These are phyloP conservation scores for Andrena flavipes DNA, from an alignment of 2,888 invertebrate genomes.

Conservation along the genomic window DNA sequence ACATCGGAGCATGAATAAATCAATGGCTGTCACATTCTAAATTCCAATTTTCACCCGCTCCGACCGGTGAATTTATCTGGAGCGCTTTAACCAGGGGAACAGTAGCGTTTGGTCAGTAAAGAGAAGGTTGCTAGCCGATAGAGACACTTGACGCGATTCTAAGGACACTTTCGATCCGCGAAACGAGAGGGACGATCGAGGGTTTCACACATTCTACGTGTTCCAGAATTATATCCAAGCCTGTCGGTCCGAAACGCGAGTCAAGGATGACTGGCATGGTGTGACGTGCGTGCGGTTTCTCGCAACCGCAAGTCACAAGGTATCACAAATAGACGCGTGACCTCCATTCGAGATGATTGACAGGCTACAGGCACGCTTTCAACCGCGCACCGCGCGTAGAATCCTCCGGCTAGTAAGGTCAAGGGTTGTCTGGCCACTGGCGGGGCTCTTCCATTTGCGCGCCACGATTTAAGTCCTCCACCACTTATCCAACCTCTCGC, in stretches of 20 bases:
- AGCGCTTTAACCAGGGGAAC: too few relatives aligned
- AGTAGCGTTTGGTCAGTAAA: too few relatives aligned
- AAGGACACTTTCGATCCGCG: too few relatives aligned
- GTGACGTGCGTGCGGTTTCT: conserved; percentile 73
- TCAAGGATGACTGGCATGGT: conserved; percentile 67
- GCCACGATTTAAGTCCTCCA: neutral
- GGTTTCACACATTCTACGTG: too few relatives aligned
- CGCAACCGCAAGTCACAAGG: conserved; percentile 76
- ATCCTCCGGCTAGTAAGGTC: neutral
- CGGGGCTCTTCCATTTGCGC: neutral
- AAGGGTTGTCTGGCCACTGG: neutral
- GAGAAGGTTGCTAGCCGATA: too few relatives aligned
- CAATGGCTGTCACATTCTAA: too few relatives aligned
- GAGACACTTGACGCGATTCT: too few relatives aligned
- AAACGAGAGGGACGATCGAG: too few relatives aligned
- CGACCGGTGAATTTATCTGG: too few relatives aligned
- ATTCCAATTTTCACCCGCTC: too few relatives aligned
- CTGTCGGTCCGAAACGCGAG: conserved; percentile 45
- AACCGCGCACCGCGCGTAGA: neutral
- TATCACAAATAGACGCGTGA: conserved; percentile 75
- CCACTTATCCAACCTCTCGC: neutral
- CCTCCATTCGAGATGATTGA: conserved; percentile 64
- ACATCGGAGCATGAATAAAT: too few relatives aligned
- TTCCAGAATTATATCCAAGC: conserved; percentile 38
- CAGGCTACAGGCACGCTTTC: conserved; percentile 8